Evolutionary conservation across 2,797 vertebrate genomes (phyloP).

Genomic region (Anguilla obscura): DNA sequence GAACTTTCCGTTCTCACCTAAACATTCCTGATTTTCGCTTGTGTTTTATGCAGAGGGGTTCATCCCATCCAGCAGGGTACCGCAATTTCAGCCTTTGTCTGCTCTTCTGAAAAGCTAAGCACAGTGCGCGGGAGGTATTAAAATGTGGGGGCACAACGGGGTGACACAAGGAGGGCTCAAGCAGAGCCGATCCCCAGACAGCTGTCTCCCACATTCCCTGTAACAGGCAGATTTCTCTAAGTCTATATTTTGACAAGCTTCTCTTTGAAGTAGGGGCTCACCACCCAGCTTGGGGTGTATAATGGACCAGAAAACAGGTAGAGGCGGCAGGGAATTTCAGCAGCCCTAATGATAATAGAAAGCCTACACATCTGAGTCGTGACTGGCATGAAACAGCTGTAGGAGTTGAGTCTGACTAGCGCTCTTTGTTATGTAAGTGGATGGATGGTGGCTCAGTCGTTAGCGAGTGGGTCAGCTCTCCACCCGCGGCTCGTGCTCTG

Average conservation of each 20-base stretch:
- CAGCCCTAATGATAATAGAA: conserved; percentile 18
- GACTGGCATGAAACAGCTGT: conserved; percentile 71
- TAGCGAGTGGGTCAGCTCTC: conserved; percentile 60
- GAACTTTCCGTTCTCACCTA: conserved; percentile 56
- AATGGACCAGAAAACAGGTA: conserved; percentile 44
- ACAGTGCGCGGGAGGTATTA: conserved; percentile 43
- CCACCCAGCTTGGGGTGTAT: conserved; percentile 42
- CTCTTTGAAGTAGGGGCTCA: conserved; percentile 48
- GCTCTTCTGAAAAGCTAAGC: conserved; percentile 22
- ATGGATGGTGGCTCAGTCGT: conserved; percentile 57
- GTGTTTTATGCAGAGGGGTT: conserved; percentile 38
- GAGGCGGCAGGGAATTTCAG: conserved; percentile 31
- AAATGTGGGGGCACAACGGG: conserved; percentile 41
- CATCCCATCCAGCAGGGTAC: conserved; percentile 28
- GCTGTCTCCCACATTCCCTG: conserved; percentile 38
- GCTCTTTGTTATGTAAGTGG: conserved; percentile 63
- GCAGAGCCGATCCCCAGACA: conserved; percentile 41
- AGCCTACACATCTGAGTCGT: conserved; percentile 68
- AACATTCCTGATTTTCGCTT: conserved; percentile 46
- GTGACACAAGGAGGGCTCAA: conserved; percentile 32
- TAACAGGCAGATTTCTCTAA: conserved; percentile 46
- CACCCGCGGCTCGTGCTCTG: conserved; percentile 35
- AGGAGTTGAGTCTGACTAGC: conserved; percentile 67
- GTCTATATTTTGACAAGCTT: conserved; percentile 52
- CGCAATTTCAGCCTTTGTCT: conserved; percentile 38